Evolutionary conservation across 2,797 vertebrate genomes (phyloP), one percentile per base, ranked within the genome.

Genomic region (Spatula clypeata): DNA sequence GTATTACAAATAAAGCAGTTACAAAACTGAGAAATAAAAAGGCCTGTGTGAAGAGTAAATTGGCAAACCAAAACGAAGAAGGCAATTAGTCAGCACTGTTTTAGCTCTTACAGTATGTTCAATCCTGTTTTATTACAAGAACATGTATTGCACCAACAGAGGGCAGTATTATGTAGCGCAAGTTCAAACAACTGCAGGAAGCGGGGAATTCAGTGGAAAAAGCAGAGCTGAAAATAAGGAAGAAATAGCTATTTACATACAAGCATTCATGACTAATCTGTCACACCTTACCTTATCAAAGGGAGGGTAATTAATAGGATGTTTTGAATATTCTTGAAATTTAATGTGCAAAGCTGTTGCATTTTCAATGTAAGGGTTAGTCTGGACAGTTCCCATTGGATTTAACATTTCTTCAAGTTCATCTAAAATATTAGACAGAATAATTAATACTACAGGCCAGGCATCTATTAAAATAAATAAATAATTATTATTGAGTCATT

Each of bases 321-420:
- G 98, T 31, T 98, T 96, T 8, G 98, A 98, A 97, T 99, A 99
- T 51, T 99, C 99, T 29, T 98, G 98, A 96, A 99, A 99, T 91
- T 97, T 98, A 96, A 99, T 98, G 94, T 99, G 98, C 97, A 99
- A 98, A 64, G 98, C 98, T 65, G 99, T 99, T 88, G 99, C 99
- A 83, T 99, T 99, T 98, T 99, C 99, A 49, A 98, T 98, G 96
- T 99, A 99, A 9, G 99, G 99, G 97, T 99, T 99, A 94, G 99
- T 99, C 94, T 99, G 99, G 95, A 99, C 98, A 2, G 99, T 99
- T 96, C 99, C 99, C 97, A 99, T 99, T 79, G 99, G 99, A 96
- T 99, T 99, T 97, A 99, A 97, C 99, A 99, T 99, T 98, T 99
- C 99, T 98, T 99, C 99, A 98, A 99, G 99, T 98, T 99, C 99